phyloP scores from a whole-genome alignment of 1,140 invertebrate species.

The Daktulosphaira vitifoliae region DNA sequence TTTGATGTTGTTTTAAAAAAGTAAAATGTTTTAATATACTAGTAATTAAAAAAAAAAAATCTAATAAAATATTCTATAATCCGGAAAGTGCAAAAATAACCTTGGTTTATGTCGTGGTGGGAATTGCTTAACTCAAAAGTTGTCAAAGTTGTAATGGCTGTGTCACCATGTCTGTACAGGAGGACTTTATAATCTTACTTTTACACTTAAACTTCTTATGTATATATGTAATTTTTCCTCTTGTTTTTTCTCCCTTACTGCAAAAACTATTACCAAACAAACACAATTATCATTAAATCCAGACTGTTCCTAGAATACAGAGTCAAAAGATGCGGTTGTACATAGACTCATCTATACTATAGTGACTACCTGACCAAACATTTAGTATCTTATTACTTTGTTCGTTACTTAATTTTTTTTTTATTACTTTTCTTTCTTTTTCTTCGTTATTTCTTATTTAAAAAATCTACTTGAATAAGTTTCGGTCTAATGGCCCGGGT shows the following conservation, averaged over 20 bases:
- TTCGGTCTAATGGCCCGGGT: too few species aligned
- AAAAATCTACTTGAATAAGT: neutral
- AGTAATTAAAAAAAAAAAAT: too few species aligned
- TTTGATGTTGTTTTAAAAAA: too few species aligned
- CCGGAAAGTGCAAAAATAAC: too few species aligned
- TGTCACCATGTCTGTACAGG: neutral
- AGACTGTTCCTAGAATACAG: constrained; percentile 9
- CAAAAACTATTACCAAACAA: constrained; percentile 28
- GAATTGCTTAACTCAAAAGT: neutral
- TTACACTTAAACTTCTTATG: constrained; percentile 2
- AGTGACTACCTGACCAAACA: neutral
- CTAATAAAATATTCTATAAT: too few species aligned
- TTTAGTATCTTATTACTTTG: constrained; percentile 2
- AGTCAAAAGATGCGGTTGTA: neutral
- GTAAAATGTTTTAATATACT: too few species aligned
- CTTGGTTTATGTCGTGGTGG: too few species aligned
- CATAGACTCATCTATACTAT: too few species aligned
- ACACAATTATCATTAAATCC: constrained; percentile 30
- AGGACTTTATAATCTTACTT: constrained; percentile 5
- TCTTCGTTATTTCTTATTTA: neutral
- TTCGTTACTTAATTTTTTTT: neutral
- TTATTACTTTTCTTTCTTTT: neutral
- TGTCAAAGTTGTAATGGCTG: neutral
- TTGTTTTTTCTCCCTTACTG: neutral
- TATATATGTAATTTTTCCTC: neutral